These are phyloP conservation scores for Hydrochoerus hydrochaeris DNA, from an alignment of 2,113 vertebrate species.

Conservation along the genomic window DNA sequence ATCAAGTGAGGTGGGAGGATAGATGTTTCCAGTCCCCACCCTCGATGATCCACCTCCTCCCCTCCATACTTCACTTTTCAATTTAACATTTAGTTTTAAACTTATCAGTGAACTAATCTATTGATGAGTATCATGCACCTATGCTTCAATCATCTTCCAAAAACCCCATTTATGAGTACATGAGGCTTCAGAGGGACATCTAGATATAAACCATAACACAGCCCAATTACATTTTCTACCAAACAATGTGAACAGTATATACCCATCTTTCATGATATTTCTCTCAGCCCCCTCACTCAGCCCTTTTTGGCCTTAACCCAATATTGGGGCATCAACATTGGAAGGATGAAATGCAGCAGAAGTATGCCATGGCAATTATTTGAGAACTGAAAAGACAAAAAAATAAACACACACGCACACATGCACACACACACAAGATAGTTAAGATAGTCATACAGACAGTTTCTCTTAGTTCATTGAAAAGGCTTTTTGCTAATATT, in stretches of 20 bases:
- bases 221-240: background rate
- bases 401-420: no score
- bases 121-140: background rate
- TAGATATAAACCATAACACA: background rate
- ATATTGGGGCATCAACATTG: background rate
- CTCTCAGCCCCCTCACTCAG: background rate
- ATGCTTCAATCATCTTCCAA: background rate
- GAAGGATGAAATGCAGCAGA: slow-evolving; percentile 25
- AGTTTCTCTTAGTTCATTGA: background rate
- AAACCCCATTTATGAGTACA: background rate
- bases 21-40: background rate
- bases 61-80: background rate
- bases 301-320: background rate
- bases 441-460: background rate
- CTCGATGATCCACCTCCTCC: background rate
- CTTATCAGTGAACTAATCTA: background rate
- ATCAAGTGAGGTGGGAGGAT: background rate
- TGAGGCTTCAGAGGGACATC: background rate
- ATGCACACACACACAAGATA: no score
- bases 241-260: slow-evolving; percentile 12
- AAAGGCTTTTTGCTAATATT: background rate
- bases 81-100: background rate
- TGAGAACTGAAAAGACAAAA: no score
- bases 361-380: slow-evolving; percentile 30
- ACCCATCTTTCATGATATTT: slow-evolving; percentile 42